A percentile compares a stretch with the other conserved stretches of the same genome.
Evolutionary conservation across 2,888 invertebrate genomes (phyloP).

Genomic region (Gortyna flavago): DNA sequence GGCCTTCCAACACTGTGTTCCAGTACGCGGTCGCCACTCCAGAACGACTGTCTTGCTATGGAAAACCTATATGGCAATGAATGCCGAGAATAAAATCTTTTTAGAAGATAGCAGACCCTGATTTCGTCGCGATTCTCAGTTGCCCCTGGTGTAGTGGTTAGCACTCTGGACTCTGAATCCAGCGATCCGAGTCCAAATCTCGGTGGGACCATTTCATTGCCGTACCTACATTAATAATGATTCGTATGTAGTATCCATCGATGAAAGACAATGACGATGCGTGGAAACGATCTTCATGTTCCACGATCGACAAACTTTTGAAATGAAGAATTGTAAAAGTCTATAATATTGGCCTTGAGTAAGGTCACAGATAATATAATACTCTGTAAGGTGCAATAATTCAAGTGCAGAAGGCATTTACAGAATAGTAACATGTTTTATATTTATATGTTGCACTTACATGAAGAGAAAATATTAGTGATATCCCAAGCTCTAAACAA

Average conservation of each 20-base stretch:
- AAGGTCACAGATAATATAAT: too few species aligned
- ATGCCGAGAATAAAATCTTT: background rate
- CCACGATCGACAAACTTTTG: background rate
- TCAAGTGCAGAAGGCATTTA: background rate
- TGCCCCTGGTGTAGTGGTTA: slow-evolving; percentile 94
- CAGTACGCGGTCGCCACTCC: background rate
- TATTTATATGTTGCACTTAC: too few species aligned
- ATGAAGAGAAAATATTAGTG: too few species aligned
- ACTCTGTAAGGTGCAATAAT: background rate
- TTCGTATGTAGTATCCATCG: background rate
- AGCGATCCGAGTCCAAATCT: slow-evolving; percentile 95
- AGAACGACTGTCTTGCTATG: background rate
- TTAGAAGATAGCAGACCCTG: background rate
- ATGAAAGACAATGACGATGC: background rate
- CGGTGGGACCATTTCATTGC: slow-evolving; percentile 91
- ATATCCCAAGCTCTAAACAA: too few species aligned
- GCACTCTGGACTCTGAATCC: slow-evolving; percentile 95
- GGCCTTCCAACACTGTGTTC: background rate
- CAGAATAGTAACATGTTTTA: background rate
- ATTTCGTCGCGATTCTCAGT: slow-evolving; percentile 31
- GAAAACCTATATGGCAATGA: background rate
- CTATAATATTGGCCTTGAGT: background rate
- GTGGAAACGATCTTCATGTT: background rate
- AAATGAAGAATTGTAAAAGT: background rate
- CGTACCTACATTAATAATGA: background rate